Evolutionary conservation across 2,797 vertebrate genomes (phyloP).

Genomic region (Cottoperca gobio): DNA sequence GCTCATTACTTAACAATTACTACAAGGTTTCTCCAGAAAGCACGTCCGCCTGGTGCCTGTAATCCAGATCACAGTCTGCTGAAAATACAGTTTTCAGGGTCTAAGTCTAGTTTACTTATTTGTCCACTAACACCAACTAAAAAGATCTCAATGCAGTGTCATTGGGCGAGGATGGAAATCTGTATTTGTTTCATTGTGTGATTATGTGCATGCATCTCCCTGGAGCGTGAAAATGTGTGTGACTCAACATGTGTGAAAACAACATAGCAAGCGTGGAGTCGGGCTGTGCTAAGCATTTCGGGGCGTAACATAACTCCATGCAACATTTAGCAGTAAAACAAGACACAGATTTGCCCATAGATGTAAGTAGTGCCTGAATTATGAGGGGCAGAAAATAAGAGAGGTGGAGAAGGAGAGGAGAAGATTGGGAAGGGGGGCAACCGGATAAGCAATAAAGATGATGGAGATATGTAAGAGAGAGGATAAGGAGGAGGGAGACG

Average conservation of each 20-base stretch:
- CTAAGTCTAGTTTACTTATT: background rate
- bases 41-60: background rate
- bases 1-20: background rate
- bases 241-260: slow-evolving; percentile 49
- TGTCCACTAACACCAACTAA: background rate
- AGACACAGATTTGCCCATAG: slow-evolving; percentile 39
- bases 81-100: background rate
- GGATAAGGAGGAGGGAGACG: background rate
- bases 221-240: slow-evolving; percentile 10
- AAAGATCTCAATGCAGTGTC: background rate
- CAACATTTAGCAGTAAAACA: slow-evolving; percentile 58
- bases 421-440: background rate
- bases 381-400: slow-evolving; percentile 43
- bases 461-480: slow-evolving; percentile 32
- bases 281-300: slow-evolving; percentile 41
- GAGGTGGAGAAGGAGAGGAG: slow-evolving; percentile 1
- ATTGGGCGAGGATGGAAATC: background rate
- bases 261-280: slow-evolving; percentile 21
- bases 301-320: slow-evolving; percentile 47
- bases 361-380: slow-evolving; percentile 39
- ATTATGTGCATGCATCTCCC: slow-evolving; percentile 5
- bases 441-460: slow-evolving; percentile 54
- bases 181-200: slow-evolving; percentile 15
- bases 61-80: background rate
- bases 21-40: background rate